These are phyloP conservation scores for Jacana jacana DNA, from an alignment of 2,113 vertebrate genomes.

Conservation along the genomic window DNA sequence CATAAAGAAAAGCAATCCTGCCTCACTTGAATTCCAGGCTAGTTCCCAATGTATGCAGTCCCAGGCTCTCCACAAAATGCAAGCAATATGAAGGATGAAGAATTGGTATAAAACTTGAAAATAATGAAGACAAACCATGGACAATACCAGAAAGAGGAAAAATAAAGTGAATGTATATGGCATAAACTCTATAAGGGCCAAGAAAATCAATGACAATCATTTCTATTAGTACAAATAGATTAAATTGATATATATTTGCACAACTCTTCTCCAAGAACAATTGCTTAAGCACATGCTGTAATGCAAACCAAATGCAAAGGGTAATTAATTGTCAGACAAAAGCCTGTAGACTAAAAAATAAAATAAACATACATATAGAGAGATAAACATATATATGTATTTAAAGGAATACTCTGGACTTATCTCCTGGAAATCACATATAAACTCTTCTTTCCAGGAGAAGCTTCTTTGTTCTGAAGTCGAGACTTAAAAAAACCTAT, in stretches of 20 bases:
- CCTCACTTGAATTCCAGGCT: background rate
- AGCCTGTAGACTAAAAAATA: background rate
- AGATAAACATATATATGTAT: no score
- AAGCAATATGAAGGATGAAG: background rate
- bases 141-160: background rate
- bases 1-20: background rate
- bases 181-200: background rate
- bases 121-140: background rate
- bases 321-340: background rate
- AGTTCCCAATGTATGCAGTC: background rate
- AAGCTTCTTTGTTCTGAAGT: background rate
- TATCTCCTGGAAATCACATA: background rate
- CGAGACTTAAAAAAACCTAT: background rate
- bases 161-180: background rate
- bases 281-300: background rate
- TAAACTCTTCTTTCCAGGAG: background rate
- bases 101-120: background rate
- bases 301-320: background rate
- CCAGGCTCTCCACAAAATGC: background rate
- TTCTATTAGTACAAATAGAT: background rate
- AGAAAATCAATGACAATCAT: background rate
- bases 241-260: background rate
- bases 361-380: background rate
- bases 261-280: background rate
- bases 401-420: background rate